phyloP scores from a whole-genome alignment of 2,113 vertebrate species.

The Aix galericulata region DNA sequence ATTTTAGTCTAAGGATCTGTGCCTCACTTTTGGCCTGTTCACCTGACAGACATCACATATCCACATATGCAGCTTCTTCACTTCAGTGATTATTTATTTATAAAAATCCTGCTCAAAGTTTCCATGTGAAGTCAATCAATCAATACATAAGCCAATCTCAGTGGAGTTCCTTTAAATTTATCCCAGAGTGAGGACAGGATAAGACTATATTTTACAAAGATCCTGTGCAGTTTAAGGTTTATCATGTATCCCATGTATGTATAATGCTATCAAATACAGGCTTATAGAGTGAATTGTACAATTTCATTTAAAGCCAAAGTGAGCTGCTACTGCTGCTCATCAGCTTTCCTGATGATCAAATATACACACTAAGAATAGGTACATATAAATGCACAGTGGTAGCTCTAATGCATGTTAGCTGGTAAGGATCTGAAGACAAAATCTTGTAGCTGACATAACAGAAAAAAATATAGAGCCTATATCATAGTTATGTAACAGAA shows the following conservation, averaged over 20 bases:
- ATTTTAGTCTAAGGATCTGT: neutral
- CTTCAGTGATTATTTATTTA: neutral
- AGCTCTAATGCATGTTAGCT: neutral
- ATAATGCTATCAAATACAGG: neutral
- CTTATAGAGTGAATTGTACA: neutral
- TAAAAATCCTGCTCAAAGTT: neutral
- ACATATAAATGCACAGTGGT: neutral
- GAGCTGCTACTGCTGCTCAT: neutral
- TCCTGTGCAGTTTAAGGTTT: neutral
- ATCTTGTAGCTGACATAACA: neutral
- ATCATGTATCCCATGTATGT: neutral
- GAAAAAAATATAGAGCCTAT: neutral
- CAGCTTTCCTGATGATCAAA: neutral
- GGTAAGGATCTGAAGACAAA: neutral
- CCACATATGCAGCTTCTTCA: accelerated
- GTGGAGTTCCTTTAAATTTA: neutral
- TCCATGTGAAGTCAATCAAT: neutral
- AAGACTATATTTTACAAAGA: neutral
- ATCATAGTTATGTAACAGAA: neutral
- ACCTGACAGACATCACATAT: neutral
- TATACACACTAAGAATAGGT: neutral
- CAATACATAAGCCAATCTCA: neutral
- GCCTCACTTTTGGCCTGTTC: neutral
- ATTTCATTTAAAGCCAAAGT: neutral
- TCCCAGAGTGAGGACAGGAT: neutral